Evolutionary conservation across 2,797 vertebrate species (phyloP), one percentile per base, ranked within the genome.

Genomic region (Agapornis canus): DNA sequence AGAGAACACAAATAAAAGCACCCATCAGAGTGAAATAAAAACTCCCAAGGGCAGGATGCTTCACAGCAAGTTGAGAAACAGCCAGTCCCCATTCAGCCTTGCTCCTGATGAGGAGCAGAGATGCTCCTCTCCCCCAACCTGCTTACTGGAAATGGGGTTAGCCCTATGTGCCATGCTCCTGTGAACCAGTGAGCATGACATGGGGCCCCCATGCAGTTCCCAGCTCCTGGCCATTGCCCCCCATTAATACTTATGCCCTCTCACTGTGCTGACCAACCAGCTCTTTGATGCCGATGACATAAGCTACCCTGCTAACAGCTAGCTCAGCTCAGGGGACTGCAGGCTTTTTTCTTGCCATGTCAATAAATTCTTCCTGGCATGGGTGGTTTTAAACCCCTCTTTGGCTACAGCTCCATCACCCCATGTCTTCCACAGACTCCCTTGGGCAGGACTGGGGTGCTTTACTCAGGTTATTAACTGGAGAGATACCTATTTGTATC

Each of bases 161-260:
- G 35, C 5, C 54, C 39, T 7, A 0, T 2, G 25, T 8, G 8
- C n/a, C 7, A 2, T 86, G 59, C 4, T 21, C 13, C 22, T 16
- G 16, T 32, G 18, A 66, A 47, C 16, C 82, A 49, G 21, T 17
- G 21, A 13, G 40, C 19, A 29, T 0, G 0, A 15, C 39, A 11
- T 1, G 4, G 32, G 10, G 9, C 2, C 13, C 31, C 48, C 22
- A 18, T 4, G 12, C 11, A 11, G 10, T 4, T 17, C 25, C 47
- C 60, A 63, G 42, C 32, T 37, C 21, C 40, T 11, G 16, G 32
- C 32, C 66, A 5, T 22, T 66, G 9, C 19, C 11, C 5, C 5
- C 31, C 3, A 0, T 14, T 47, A 15, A 23, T 2, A 0, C 35
- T 64, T 37, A 0, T 4, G 13, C 21, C 57, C 25, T 56, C 57